Evolutionary conservation across 2,113 vertebrate species (phyloP).

Genomic region (Nesospiza acunhae): DNA sequence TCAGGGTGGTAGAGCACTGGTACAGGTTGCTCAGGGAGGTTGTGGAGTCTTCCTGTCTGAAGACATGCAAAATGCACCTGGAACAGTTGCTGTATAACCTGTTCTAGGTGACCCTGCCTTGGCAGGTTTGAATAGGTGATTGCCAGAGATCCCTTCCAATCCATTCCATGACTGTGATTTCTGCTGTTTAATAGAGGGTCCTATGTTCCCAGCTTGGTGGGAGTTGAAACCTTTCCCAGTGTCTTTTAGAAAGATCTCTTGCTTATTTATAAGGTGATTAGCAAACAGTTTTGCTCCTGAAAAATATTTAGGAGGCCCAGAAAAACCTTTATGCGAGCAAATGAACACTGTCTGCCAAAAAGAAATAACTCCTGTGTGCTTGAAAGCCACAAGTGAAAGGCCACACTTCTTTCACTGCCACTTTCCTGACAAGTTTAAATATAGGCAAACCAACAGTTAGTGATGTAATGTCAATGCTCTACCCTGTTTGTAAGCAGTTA

Average conservation of each 20-base stretch:
- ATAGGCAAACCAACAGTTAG: not conserved
- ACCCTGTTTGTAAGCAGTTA: not conserved
- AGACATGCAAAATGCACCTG: not conserved
- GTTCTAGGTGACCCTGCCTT: not conserved
- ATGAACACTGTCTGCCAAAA: not conserved
- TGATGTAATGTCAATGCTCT: not conserved
- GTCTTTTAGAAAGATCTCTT: not conserved
- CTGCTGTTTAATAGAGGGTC: not conserved
- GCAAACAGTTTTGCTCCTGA: not conserved
- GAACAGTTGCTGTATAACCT: not conserved
- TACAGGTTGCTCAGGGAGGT: not conserved
- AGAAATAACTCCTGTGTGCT: not conserved
- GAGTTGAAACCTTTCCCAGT: not conserved
- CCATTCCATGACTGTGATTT: not conserved
- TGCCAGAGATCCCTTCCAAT: not conserved
- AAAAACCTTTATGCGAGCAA: not conserved
- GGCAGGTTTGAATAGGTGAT: not conserved
- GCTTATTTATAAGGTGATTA: not conserved
- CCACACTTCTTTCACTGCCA: not conserved
- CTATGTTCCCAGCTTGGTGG: not conserved
- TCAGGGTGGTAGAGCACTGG: not conserved
- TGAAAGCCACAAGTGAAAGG: not conserved
- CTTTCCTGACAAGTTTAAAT: not conserved
- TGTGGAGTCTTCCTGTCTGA: not conserved
- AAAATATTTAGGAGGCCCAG: constrained; percentile 12